A percentile compares a stretch with the other conserved stretches of the same genome.
phyloP scores from a whole-genome alignment of 2,797 vertebrate species.

The Poeciliopsis infans region DNA sequence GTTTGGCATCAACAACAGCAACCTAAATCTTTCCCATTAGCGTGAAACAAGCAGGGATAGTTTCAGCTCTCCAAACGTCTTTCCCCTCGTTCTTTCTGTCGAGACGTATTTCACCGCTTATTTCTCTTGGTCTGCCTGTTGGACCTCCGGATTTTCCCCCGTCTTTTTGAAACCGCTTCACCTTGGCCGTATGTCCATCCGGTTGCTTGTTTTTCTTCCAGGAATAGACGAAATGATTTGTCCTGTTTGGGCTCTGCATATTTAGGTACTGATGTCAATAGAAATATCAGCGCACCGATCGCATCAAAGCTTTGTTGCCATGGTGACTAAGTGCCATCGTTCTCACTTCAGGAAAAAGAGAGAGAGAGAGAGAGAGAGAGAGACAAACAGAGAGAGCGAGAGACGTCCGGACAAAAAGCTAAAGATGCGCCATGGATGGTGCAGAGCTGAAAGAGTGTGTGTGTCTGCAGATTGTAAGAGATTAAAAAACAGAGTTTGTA shows the following conservation, averaged over 20 bases:
- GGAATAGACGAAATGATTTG: conserved; percentile 47
- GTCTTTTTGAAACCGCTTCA: conserved; percentile 23
- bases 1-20: conserved; percentile 62
- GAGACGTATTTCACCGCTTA: conserved; percentile 39
- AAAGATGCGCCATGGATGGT: conserved; percentile 38
- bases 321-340: conserved; percentile 82
- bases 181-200: background rate
- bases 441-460: conserved; percentile 18
- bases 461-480: conserved; percentile 15
- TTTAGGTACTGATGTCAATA: conserved; percentile 79
- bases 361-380: conserved; percentile 4
- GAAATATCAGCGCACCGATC: conserved; percentile 78
- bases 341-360: conserved; percentile 70
- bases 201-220: conserved; percentile 32
- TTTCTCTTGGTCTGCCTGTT: conserved; percentile 50
- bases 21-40: conserved; percentile 60
- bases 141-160: conserved; percentile 30
- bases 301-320: conserved; percentile 82
- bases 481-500: conserved; percentile 27
- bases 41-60: conserved; percentile 41
- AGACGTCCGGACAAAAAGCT: conserved; percentile 42
- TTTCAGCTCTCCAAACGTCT: conserved; percentile 57
- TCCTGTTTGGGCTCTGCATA: conserved; percentile 64
- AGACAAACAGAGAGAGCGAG: conserved; percentile 28
- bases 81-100: conserved; percentile 45